Conservation (phyloP, 2,797 vertebrate species). For the Fistularia tabacaria region DNA sequence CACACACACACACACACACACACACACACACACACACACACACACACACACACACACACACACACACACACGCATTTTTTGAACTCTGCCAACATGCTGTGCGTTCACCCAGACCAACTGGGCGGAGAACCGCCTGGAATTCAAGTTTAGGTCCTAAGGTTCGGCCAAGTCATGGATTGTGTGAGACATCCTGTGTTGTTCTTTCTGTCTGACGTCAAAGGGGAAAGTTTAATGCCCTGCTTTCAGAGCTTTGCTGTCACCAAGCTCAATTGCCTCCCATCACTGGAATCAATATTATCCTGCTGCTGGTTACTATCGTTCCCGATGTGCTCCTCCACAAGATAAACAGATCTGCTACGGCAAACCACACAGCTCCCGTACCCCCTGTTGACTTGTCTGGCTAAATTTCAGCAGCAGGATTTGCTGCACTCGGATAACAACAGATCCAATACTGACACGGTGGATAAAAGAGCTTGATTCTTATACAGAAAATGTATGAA, state of each 20-base stretch:
- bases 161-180: slow-evolving; percentile 42
- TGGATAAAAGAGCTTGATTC: slow-evolving; percentile 23
- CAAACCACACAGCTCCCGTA: slow-evolving; percentile 36
- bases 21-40: slow-evolving; percentile 12
- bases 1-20: slow-evolving; percentile 5
- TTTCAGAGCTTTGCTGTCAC: slow-evolving; percentile 26
- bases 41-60: slow-evolving; percentile 9
- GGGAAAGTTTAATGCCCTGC: slow-evolving; percentile 29
- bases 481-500: slow-evolving; percentile 1
- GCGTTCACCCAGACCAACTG: slow-evolving; percentile 18
- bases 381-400: slow-evolving; percentile 43
- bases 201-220: slow-evolving; percentile 55
- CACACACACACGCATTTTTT: slow-evolving; percentile 13
- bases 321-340: slow-evolving; percentile 36
- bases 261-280: slow-evolving; percentile 22
- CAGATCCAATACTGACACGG: slow-evolving; percentile 33
- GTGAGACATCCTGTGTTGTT: slow-evolving; percentile 31
- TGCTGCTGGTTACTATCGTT: slow-evolving; percentile 33
- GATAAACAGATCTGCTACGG: slow-evolving; percentile 51
- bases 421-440: slow-evolving; percentile 31
- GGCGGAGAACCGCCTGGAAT: slow-evolving; percentile 43
- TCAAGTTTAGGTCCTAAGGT: slow-evolving; percentile 52
- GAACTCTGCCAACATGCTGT: slow-evolving; percentile 43
- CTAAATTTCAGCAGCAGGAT: slow-evolving; percentile 47
- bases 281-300: slow-evolving; percentile 44